Base-by-base conservation (phyloP, 2,888 invertebrate genomes). In the Hedya salicella region DNA sequence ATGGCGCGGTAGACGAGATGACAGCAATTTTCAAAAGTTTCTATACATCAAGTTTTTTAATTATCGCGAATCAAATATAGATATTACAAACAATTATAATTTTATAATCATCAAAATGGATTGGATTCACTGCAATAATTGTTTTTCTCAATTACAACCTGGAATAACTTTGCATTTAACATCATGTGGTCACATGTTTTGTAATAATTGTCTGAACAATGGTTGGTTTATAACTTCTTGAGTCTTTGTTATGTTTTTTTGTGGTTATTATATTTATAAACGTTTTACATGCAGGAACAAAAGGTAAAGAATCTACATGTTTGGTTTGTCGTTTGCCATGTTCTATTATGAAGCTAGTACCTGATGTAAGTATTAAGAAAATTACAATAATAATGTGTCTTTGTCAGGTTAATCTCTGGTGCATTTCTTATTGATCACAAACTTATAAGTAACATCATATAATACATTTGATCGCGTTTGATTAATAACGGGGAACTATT, bases 141-240 rank as follows among this genome's bases (percentile, higher is more conserved):
- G 93, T 82, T 92, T 87, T 76, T 76, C 79, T 66, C 92, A 92
- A 69, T 82, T 92, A 75, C 86, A 88, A 78, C 87, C 89, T 39
- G 88, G 89, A 72, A 86, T 87, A 62, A 81, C 85, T 70, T 79
- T 93, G 66, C 87, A 90, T 79, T 82, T 93, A 69, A 92, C 93
- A 78, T 91, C 92, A 85, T 93, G 93, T 75, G 93, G 93, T 70
- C 93, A 93, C 72, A 93, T 93, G 91, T 92, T 90, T 85, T 93
- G 93, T 77, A 89, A 87, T 75, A 87, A 85, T 57, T 93, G 93
- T 68, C 78, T 92, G 73, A 84, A 84, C 67, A 87, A 85, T 78
- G 89, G 93, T 92, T 71, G 69, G 81, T 80, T 68, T 42, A 52
- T 59, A 4, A 21, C 42, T 53, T 49, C 42, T 16, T 36, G 48